Conservation (phyloP, 2,113 vertebrate genomes). For the Rhinogobius similis region DNA sequence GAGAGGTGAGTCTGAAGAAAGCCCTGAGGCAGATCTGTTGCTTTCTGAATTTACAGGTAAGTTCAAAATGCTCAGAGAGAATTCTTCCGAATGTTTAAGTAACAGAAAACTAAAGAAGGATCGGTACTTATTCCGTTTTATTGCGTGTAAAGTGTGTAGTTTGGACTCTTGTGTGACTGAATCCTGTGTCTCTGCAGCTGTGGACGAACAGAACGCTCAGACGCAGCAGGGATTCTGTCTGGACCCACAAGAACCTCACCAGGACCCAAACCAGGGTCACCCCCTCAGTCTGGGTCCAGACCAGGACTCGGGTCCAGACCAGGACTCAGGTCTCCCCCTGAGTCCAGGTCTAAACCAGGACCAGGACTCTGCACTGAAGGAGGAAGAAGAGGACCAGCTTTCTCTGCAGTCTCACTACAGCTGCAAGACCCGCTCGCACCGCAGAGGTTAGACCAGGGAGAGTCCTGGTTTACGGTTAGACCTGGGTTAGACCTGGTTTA, state of each 20-base stretch:
- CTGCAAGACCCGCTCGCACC: slow-evolving; percentile 71
- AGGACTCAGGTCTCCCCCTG: neutral
- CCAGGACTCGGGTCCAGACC: slow-evolving; percentile 72
- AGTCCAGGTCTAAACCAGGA: slow-evolving; percentile 47
- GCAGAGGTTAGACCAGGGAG: slow-evolving; percentile 88
- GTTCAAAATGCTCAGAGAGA: no score
- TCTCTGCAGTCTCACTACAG: slow-evolving; percentile 77
- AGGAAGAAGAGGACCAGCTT: slow-evolving; percentile 73
- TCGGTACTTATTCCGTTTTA: no score
- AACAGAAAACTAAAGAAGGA: no score
- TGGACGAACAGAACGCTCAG: slow-evolving; percentile 96
- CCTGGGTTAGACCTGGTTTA: neutral
- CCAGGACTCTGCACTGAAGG: slow-evolving; percentile 56
- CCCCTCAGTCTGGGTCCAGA: slow-evolving; percentile 46
- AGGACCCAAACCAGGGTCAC: neutral
- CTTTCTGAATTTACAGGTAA: no score
- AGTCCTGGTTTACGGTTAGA: neutral
- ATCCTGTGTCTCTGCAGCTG: slow-evolving; percentile 75
- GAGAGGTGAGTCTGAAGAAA: no score
- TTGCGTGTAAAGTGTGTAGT: no score
- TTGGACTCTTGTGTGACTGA: neutral
- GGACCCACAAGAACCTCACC: slow-evolving; percentile 48
- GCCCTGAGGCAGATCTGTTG: no score
- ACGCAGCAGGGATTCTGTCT: slow-evolving; percentile 85
- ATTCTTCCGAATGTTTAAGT: no score